A percentile compares a stretch with the other conserved stretches of the same genome.
Conservation (phyloP, 1,140 invertebrate genomes). For the Drosophila lacertosa region DNA sequence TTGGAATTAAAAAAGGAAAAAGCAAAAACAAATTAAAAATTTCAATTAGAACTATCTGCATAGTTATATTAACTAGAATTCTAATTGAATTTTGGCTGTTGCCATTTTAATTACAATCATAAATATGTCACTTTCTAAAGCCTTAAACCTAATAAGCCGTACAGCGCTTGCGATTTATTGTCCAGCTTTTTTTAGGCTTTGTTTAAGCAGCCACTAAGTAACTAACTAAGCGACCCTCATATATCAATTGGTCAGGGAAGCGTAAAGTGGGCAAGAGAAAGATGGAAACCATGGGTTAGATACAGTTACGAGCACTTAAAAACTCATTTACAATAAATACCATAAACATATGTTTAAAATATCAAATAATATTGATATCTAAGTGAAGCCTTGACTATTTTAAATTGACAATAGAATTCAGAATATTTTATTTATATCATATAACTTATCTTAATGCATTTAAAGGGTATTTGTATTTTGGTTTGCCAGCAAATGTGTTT, state of each 20-base stretch:
- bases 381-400: too few relatives aligned
- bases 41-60: too few relatives aligned
- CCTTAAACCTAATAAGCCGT: constrained; percentile 10
- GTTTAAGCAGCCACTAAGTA: constrained; percentile 4
- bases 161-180: constrained; percentile 13
- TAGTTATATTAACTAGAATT: neutral
- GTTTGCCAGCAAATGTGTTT: too few relatives aligned
- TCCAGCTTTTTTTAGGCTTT: neutral
- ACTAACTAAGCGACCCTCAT: constrained; percentile 13
- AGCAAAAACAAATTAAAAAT: too few relatives aligned
- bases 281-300: neutral
- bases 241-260: constrained; percentile 14
- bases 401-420: too few relatives aligned
- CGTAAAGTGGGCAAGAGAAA: constrained; percentile 7
- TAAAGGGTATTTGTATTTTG: neutral
- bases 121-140: constrained; percentile 15
- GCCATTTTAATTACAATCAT: neutral
- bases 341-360: too few relatives aligned
- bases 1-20: neutral
- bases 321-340: neutral
- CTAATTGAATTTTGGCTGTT: neutral
- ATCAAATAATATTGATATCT: too few relatives aligned
- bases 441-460: neutral
- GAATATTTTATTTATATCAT: too few relatives aligned
- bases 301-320: neutral